Conservation (phyloP, 2,888 invertebrate species). For the Stenodera caucasica region DNA sequence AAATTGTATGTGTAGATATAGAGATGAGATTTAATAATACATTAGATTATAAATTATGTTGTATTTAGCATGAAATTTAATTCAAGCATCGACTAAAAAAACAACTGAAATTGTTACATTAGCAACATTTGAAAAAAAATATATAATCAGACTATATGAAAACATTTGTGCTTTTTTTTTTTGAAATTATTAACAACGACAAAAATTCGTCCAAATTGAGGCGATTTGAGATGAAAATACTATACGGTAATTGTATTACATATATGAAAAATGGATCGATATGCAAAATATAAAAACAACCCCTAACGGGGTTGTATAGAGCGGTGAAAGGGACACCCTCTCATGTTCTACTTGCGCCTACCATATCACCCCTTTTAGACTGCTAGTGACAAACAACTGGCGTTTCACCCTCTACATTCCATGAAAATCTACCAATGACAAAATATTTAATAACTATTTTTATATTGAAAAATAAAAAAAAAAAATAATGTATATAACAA, state of each 20-base stretch:
- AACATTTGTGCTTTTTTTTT: neutral
- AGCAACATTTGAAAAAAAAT: neutral
- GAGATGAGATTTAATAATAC: conserved; percentile 47
- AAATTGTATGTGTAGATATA: conserved; percentile 42
- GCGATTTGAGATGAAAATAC: conserved; percentile 40
- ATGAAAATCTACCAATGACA: conserved; percentile 37
- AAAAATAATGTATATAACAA: no score
- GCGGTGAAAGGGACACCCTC: conserved; percentile 31
- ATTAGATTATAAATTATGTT: conserved; percentile 44
- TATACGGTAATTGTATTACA: conserved; percentile 44
- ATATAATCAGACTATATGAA: neutral
- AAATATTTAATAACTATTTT: conserved; percentile 10
- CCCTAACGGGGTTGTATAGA: conserved; percentile 39
- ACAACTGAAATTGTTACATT: neutral
- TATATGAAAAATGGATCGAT: conserved; percentile 50
- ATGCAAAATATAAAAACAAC: conserved; percentile 52
- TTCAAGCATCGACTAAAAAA: conserved; percentile 16
- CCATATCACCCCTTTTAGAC: conserved; percentile 28
- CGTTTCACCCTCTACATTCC: conserved; percentile 44
- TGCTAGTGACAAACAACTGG: conserved; percentile 52
- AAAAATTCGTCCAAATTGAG: conserved; percentile 38
- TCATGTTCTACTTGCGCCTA: conserved; percentile 15
- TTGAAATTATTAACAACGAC: conserved; percentile 32
- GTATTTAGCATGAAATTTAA: conserved; percentile 39
- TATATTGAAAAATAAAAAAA: no score